These are phyloP conservation scores for Elmis aenea DNA, from an alignment of 2,888 invertebrate genomes.

Conservation along the genomic window DNA sequence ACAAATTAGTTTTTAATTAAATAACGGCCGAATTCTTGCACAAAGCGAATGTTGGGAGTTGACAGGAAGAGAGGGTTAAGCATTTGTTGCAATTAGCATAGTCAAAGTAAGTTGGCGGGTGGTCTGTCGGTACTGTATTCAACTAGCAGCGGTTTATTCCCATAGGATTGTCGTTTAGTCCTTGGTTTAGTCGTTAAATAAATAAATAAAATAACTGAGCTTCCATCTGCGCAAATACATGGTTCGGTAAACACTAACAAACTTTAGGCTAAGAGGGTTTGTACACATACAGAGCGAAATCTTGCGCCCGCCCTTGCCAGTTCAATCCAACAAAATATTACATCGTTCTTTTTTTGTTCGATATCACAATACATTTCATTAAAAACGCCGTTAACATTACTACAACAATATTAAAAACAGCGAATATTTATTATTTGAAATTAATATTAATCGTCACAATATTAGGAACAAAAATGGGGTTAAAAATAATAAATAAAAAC, in stretches of 20 bases:
- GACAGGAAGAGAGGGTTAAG: constrained; percentile 23
- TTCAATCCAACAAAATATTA: too few relatives aligned
- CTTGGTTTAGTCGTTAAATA: constrained; percentile 20
- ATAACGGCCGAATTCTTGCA: constrained; percentile 31
- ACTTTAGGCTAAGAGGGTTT: constrained; percentile 16
- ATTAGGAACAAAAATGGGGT: too few relatives aligned
- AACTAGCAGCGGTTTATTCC: constrained; percentile 10
- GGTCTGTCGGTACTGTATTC: constrained; percentile 12
- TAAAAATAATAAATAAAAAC: too few relatives aligned
- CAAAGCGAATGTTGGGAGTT: constrained; percentile 26
- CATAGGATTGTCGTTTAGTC: constrained; percentile 16
- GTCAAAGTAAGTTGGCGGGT: constrained; percentile 28
- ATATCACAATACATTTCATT: not conserved
- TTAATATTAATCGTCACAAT: too few relatives aligned
- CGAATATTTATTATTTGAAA: too few relatives aligned
- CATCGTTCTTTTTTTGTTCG: too few relatives aligned
- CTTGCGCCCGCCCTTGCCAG: too few relatives aligned
- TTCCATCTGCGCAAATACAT: constrained; percentile 20
- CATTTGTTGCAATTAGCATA: constrained; percentile 29
- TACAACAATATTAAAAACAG: too few relatives aligned
- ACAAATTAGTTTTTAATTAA: constrained; percentile 38
- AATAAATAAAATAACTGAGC: constrained; percentile 17
- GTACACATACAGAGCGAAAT: constrained; percentile 16
- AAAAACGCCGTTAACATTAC: too few relatives aligned
- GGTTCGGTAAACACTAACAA: constrained; percentile 16